Percentiles rank a stretch among this genome's conserved stretches.
phyloP scores from a whole-genome alignment of 2,113 vertebrate species.

The Chamaetylas fuelleborni region DNA sequence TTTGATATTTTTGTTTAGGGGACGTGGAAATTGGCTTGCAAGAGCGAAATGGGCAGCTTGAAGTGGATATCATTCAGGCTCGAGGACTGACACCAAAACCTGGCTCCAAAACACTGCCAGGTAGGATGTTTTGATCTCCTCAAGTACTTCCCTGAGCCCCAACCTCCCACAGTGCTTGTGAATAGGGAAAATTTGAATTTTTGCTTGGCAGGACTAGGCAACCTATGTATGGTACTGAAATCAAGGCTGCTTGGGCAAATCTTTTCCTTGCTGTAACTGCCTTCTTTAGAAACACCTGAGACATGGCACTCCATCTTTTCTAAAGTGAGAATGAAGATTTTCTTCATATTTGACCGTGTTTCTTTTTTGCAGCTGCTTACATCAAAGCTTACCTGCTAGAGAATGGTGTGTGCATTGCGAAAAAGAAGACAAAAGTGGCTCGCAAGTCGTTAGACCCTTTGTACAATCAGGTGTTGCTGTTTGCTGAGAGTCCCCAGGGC shows the following conservation, averaged over 20 bases:
- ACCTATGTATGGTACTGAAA: neutral
- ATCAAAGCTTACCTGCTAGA: slow-evolving; percentile 98
- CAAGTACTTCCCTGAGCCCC: neutral
- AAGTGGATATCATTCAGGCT: slow-evolving; percentile 98
- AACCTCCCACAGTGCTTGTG: neutral
- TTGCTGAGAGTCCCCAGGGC: slow-evolving; percentile 93
- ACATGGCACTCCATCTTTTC: neutral
- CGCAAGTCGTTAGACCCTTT: slow-evolving; percentile 95
- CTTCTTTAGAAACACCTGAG: neutral
- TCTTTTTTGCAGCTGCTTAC: slow-evolving; percentile 86
- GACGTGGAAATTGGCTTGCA: slow-evolving; percentile 94
- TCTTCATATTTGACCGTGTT: neutral
- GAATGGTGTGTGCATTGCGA: slow-evolving; percentile 91
- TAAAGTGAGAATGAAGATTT: neutral
- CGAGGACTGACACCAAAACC: slow-evolving; percentile 93
- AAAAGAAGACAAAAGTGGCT: slow-evolving; percentile 98
- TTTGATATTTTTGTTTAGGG: slow-evolving; percentile 71
- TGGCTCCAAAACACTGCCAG: slow-evolving; percentile 94
- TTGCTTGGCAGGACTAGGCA: neutral
- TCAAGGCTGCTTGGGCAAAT: neutral
- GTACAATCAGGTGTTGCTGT: slow-evolving; percentile 97
- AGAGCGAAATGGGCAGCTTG: slow-evolving; percentile 92
- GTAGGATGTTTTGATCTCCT: slow-evolving; percentile 63
- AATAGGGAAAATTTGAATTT: neutral
- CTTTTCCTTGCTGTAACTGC: neutral